A percentile compares a stretch with the other conserved stretches of the same genome.
These are phyloP conservation scores for Nixonia krombeini DNA, from an alignment of 1,140 invertebrate genomes.

Conservation along the genomic window DNA sequence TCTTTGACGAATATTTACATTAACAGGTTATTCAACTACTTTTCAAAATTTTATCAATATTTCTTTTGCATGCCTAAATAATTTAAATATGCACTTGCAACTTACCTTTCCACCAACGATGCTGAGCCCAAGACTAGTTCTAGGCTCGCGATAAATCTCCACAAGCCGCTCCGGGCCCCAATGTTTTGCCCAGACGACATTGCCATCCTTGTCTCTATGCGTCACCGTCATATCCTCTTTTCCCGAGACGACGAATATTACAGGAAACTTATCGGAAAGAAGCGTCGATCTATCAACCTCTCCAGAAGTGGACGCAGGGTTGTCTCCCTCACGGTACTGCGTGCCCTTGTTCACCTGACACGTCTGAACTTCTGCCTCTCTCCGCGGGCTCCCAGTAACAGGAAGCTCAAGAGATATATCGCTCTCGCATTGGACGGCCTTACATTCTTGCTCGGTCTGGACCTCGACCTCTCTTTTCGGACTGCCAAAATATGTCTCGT, in stretches of 20 bases:
- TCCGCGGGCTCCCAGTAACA: constrained; percentile 34
- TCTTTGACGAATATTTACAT: too few species aligned
- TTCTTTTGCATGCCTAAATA: too few species aligned
- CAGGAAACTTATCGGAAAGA: constrained; percentile 25
- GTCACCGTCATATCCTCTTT: constrained; percentile 70
- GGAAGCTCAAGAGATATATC: too few species aligned
- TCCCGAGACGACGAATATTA: constrained; percentile 54
- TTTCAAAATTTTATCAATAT: too few species aligned
- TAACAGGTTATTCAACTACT: too few species aligned
- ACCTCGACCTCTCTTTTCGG: constrained; percentile 51
- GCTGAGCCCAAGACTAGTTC: constrained; percentile 90
- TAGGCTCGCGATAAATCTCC: constrained; percentile 80
- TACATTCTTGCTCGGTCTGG: constrained; percentile 58
- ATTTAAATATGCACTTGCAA: too few species aligned
- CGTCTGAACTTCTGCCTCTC: constrained; percentile 61
- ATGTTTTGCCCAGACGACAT: constrained; percentile 79
- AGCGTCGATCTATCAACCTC: constrained; percentile 24
- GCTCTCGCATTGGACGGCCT: constrained; percentile 56
- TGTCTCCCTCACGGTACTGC: constrained; percentile 57
- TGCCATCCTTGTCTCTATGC: constrained; percentile 62
- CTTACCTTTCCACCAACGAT: constrained; percentile 95
- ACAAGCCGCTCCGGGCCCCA: constrained; percentile 90
- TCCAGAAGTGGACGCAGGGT: constrained; percentile 61
- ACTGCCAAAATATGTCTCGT: constrained; percentile 41
- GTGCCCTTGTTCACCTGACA: constrained; percentile 59